Conservation (phyloP, 2,888 invertebrate species). For the Prosapia bicincta region DNA sequence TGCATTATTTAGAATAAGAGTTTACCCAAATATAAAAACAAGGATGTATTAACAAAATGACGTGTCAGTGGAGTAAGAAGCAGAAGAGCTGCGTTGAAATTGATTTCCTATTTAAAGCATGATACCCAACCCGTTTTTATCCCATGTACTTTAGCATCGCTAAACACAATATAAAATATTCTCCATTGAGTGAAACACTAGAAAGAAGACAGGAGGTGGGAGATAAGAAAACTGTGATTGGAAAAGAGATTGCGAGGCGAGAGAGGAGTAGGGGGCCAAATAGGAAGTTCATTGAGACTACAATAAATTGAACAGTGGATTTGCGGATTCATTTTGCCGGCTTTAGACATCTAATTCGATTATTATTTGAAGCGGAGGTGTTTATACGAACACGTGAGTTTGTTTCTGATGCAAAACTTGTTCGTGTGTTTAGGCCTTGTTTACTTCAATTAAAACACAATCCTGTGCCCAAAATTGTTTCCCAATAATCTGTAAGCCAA, state of each 20-base stretch:
- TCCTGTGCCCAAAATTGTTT: no score
- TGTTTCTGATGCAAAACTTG: no score
- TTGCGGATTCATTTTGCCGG: not conserved
- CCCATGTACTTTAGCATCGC: not conserved
- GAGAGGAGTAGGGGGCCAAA: not conserved
- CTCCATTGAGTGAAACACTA: not conserved
- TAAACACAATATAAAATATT: not conserved
- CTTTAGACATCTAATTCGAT: not conserved
- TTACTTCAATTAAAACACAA: no score
- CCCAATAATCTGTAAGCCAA: no score
- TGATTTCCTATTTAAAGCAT: not conserved
- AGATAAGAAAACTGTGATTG: not conserved
- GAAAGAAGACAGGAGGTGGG: not conserved
- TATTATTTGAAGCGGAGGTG: not conserved
- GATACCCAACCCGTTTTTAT: no score
- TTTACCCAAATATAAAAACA: no score
- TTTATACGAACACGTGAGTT: no score
- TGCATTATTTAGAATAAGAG: no score
- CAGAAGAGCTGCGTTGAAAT: not conserved
- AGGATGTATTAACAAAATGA: no score
- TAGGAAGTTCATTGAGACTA: not conserved
- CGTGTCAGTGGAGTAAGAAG: not conserved
- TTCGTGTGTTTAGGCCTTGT: no score
- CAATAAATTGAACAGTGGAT: not conserved
- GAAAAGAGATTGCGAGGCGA: not conserved